Evolutionary conservation across 2,888 invertebrate genomes (phyloP).

Genomic region (Ceratothoa steindachneri): DNA sequence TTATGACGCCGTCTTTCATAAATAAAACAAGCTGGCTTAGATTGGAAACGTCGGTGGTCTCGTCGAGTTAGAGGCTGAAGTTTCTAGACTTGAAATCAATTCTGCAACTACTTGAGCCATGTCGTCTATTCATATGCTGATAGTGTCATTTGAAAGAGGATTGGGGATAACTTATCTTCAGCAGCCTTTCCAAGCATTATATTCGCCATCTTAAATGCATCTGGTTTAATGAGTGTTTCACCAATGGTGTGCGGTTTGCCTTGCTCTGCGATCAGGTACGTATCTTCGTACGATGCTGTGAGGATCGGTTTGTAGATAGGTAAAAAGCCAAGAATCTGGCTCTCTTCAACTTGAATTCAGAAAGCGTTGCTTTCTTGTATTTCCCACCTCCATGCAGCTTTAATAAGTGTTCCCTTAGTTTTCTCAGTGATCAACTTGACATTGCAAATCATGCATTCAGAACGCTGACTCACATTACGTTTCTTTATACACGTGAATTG

Average conservation of each 20-base stretch:
- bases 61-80: slow-evolving; percentile 24
- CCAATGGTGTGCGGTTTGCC: too few relatives aligned
- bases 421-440: slow-evolving; percentile 20
- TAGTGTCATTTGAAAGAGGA: slow-evolving; percentile 31
- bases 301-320: slow-evolving; percentile 29
- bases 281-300: too few relatives aligned
- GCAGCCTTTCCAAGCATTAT: too few relatives aligned
- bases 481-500: slow-evolving; percentile 33
- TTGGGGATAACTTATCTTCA: slow-evolving; percentile 15
- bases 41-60: too few relatives aligned
- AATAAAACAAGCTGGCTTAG: slow-evolving; percentile 21
- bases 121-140: slow-evolving; percentile 24
- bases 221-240: too few relatives aligned
- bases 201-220: too few relatives aligned
- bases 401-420: slow-evolving; percentile 25
- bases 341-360: slow-evolving; percentile 25
- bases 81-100: slow-evolving; percentile 23
- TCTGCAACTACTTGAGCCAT: slow-evolving; percentile 32
- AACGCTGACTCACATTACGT: slow-evolving; percentile 29
- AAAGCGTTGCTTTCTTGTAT: slow-evolving; percentile 22
- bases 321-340: slow-evolving; percentile 25
- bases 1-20: slow-evolving; percentile 18
- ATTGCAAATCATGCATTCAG: too few relatives aligned
- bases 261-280: too few relatives aligned
- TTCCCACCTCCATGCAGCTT: slow-evolving; percentile 29